Percentiles rank a stretch among this genome's conserved stretches.
These are phyloP conservation scores for Ridgeia piscesae DNA, from an alignment of 1,140 invertebrate species.

Conservation along the genomic window DNA sequence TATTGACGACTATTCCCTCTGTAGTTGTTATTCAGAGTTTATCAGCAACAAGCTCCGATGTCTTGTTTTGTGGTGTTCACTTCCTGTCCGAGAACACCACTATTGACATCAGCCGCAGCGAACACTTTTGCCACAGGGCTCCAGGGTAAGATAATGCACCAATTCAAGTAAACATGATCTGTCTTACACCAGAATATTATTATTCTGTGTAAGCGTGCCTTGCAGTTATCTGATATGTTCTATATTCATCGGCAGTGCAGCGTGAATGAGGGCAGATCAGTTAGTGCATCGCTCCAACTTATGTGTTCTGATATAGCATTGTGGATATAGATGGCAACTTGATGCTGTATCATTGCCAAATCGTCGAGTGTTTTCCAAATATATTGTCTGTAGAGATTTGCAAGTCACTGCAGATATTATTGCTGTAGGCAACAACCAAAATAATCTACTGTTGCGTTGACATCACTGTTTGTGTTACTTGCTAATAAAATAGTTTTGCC, in stretches of 20 bases:
- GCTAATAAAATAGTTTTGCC: too few relatives aligned
- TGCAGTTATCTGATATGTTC: background rate
- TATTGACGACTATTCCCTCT: background rate
- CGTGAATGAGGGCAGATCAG: background rate
- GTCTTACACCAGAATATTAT: background rate
- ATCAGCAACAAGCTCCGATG: background rate
- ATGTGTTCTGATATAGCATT: background rate
- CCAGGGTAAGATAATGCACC: background rate
- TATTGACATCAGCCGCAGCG: background rate
- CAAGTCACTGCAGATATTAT: background rate
- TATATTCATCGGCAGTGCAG: background rate
- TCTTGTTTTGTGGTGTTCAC: background rate
- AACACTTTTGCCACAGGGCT: background rate
- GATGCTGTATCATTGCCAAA: background rate
- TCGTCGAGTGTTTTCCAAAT: background rate
- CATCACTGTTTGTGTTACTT: too few relatives aligned
- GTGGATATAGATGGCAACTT: background rate
- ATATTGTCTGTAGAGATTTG: background rate
- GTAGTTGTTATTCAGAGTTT: conserved; percentile 1
- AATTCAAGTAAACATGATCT: background rate
- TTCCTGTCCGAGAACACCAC: background rate
- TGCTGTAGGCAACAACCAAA: too few relatives aligned
- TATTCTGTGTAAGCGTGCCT: background rate
- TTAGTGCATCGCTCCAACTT: background rate
- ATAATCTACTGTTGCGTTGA: too few relatives aligned